These are phyloP conservation scores for Diploptera punctata DNA, from an alignment of 2,888 invertebrate species.

Conservation along the genomic window DNA sequence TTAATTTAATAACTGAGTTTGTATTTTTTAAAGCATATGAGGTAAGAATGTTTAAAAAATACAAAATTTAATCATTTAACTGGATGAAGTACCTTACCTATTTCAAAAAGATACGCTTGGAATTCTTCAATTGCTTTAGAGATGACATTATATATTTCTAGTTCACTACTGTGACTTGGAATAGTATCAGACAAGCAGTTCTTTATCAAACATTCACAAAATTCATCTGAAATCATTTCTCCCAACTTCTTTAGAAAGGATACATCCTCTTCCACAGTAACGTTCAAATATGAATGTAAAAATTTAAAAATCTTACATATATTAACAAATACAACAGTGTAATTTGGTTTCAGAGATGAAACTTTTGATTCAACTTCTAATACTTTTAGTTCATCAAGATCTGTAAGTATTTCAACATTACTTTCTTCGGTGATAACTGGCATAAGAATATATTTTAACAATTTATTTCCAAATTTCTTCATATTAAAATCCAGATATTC, in stretches of 20 bases:
- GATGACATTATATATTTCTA: slow-evolving; percentile 68
- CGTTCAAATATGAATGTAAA: slow-evolving; percentile 62
- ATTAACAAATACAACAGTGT: slow-evolving; percentile 9
- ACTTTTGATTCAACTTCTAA: slow-evolving; percentile 48
- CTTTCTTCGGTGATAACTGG: slow-evolving; percentile 63
- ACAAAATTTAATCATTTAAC: no score
- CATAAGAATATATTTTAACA: slow-evolving; percentile 64
- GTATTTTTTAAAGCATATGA: no score
- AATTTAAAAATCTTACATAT: slow-evolving; percentile 61
- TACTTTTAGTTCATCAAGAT: slow-evolving; percentile 31
- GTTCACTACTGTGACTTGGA: slow-evolving; percentile 75
- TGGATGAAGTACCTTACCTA: slow-evolving; percentile 47
- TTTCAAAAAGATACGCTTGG: slow-evolving; percentile 65
- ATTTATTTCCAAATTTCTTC: slow-evolving; percentile 62
- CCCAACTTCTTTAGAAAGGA: slow-evolving; percentile 62
- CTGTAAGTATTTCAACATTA: slow-evolving; percentile 52
- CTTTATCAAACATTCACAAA: slow-evolving; percentile 70
- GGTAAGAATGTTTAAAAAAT: no score
- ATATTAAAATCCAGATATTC: slow-evolving; percentile 60
- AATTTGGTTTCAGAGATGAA: slow-evolving; percentile 4
- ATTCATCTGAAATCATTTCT: slow-evolving; percentile 60
- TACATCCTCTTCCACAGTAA: slow-evolving; percentile 55
- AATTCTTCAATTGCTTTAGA: slow-evolving; percentile 70
- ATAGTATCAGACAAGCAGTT: slow-evolving; percentile 78
- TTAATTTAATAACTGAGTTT: no score